These are phyloP conservation scores for Enhydra lutris DNA, from an alignment of 2,113 vertebrate species.

Conservation along the genomic window DNA sequence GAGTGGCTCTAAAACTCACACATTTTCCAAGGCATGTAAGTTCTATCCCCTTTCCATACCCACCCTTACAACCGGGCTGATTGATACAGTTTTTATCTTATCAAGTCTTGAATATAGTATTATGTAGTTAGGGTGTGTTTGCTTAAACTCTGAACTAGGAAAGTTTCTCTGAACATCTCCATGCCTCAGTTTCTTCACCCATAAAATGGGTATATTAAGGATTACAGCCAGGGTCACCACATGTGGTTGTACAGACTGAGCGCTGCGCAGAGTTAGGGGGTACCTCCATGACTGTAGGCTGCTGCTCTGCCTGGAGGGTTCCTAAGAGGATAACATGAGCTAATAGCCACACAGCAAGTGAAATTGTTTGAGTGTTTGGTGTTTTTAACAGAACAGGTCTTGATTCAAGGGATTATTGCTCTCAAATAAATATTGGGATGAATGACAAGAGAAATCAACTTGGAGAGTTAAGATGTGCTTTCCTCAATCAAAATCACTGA, in stretches of 20 bases:
- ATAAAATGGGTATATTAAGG: not conserved
- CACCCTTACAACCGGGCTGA: not conserved
- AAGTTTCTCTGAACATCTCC: not conserved
- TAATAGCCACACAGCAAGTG: not conserved
- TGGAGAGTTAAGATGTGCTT: not conserved
- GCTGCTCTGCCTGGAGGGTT: not conserved
- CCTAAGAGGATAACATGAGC: not conserved
- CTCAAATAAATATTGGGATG: not conserved
- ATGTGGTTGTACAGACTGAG: not conserved
- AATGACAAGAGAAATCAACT: not conserved
- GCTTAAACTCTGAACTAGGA: not conserved
- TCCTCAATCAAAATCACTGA: not conserved
- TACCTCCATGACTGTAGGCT: no score
- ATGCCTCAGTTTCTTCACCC: not conserved
- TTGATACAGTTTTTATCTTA: conserved; percentile 5
- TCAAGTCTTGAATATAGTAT: not conserved
- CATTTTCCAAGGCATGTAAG: not conserved
- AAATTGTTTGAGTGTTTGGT: not conserved
- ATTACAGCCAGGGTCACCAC: not conserved
- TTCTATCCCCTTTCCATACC: not conserved
- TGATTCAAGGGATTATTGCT: not conserved
- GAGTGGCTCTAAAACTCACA: conserved; percentile 7
- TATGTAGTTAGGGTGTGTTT: not conserved
- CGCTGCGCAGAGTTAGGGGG: not conserved
- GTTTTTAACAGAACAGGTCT: not conserved